Evolutionary conservation across 1,140 invertebrate species (phyloP).

Genomic region (Orius laevigatus): DNA sequence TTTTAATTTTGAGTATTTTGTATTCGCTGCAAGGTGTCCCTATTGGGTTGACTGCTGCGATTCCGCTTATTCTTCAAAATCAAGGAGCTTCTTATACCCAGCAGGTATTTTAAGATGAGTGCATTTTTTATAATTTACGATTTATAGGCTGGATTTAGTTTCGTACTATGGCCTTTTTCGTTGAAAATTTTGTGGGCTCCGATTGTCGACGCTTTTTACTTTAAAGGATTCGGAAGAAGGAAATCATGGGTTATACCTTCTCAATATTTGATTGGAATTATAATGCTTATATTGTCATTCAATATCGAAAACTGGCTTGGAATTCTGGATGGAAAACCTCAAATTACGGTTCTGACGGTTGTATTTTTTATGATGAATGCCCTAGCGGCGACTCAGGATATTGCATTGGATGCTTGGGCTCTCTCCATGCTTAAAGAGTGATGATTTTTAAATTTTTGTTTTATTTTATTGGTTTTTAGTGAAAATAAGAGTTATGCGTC

Average conservation of each 20-base stretch:
- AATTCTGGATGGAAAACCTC: slow-evolving; percentile 27
- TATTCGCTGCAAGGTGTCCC: slow-evolving; percentile 95
- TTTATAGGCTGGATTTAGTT: slow-evolving; percentile 90
- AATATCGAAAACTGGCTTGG: slow-evolving; percentile 54
- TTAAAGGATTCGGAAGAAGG: slow-evolving; percentile 64
- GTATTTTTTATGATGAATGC: slow-evolving; percentile 90
- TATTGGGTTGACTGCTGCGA: slow-evolving; percentile 75
- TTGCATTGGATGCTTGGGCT: slow-evolving; percentile 99
- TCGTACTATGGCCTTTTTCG: slow-evolving; percentile 96
- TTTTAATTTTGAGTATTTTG: slow-evolving; percentile 73
- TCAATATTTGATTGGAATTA: slow-evolving; percentile 67
- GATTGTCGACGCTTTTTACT: slow-evolving; percentile 85
- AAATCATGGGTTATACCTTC: slow-evolving; percentile 97
- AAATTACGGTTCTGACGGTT: slow-evolving; percentile 62
- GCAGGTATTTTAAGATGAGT: slow-evolving; percentile 31
- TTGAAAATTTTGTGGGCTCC: slow-evolving; percentile 97
- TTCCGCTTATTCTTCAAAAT: slow-evolving; percentile 91
- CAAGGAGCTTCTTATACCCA: slow-evolving; percentile 77
- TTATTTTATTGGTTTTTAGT: slow-evolving; percentile 10
- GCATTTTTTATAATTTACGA: neutral
- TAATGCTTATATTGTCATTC: slow-evolving; percentile 70
- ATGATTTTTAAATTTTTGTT: neutral
- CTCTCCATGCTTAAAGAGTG: slow-evolving; percentile 91
- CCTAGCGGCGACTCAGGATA: slow-evolving; percentile 96
- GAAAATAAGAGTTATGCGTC: slow-evolving; percentile 95